These are phyloP conservation scores for Crotalus horridus DNA, from an alignment of 2,113 vertebrate genomes.

Conservation along the genomic window DNA sequence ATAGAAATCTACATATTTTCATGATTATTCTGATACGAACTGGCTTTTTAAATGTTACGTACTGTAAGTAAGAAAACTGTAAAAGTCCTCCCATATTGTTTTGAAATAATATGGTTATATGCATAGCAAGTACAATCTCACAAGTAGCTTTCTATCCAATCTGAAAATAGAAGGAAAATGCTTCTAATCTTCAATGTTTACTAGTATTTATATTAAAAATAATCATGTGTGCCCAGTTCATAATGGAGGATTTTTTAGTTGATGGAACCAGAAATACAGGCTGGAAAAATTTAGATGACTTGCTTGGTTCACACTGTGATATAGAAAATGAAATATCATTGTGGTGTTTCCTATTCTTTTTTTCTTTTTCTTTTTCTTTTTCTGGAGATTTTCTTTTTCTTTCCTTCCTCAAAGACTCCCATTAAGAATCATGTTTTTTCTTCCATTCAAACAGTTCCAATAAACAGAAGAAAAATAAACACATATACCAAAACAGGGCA, in stretches of 20 bases:
- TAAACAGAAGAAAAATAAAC: background rate
- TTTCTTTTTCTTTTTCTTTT: background rate
- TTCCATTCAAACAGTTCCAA: background rate
- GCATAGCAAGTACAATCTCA: background rate
- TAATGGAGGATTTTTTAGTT: background rate
- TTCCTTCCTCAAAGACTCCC: background rate
- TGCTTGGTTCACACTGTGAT: background rate
- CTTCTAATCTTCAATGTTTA: background rate
- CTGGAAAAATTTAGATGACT: background rate
- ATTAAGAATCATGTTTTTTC: background rate
- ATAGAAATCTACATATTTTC: background rate
- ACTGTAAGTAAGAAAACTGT: background rate
- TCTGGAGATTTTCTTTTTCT: background rate
- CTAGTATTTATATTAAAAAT: background rate
- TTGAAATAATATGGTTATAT: background rate
- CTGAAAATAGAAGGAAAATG: background rate
- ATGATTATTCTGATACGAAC: background rate
- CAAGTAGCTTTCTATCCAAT: background rate
- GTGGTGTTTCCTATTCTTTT: background rate
- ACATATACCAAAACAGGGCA: background rate
- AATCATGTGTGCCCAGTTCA: background rate
- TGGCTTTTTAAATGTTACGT: background rate
- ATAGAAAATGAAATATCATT: background rate
- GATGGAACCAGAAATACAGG: background rate
- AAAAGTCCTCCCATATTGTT: background rate